Evolutionary conservation across 1,140 invertebrate genomes (phyloP), one percentile per base, ranked within the genome.

Genomic region (Drosophila burlai): DNA sequence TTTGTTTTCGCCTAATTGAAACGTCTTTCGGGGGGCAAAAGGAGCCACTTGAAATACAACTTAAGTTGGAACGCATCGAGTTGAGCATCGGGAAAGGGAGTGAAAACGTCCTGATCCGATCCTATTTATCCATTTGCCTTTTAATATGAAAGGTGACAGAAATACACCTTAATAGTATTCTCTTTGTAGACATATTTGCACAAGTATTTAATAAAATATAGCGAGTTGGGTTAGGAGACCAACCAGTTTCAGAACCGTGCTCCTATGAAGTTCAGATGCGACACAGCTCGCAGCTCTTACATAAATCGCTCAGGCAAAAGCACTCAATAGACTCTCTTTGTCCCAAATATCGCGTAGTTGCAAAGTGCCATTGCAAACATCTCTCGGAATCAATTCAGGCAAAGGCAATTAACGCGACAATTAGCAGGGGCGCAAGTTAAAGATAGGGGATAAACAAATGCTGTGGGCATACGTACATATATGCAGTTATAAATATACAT

Each of bases 371-470:
- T 38, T 49, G 82, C 65, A 77, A 80, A 76, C 57, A 81, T 47
- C 62, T 45, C 62, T 78, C 60, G 63, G 64, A 68, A 75, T 76
- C 76, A 54, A 81, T 73, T 79, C 59, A 68, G 68, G 71, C 69
- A 60, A 69, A 69, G 45, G 15, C 65, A 85, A 81, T 85, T 79
- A 86, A 81, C 69, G 71, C 66, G 52, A 73, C 72, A 86, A 86
- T 82, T 86, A 85, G 63, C 78, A 62, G 55, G 18, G 57, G 26
- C 36, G 42, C 59, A 43, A 54, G 45, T 61, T 58, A 50, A 57
- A 81, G 47, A 81, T 61, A 67, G 63, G 66, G 63, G 49, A 66
- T 58, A 40, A 36, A 47, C 60, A 54, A 57, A 71, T 34, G 15
- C 24, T 24, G 10, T 58, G 34, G 31, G 24, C 46, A 36, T 60